Conservation (phyloP, 2,888 invertebrate species). For the Synanthedon vespiformis region DNA sequence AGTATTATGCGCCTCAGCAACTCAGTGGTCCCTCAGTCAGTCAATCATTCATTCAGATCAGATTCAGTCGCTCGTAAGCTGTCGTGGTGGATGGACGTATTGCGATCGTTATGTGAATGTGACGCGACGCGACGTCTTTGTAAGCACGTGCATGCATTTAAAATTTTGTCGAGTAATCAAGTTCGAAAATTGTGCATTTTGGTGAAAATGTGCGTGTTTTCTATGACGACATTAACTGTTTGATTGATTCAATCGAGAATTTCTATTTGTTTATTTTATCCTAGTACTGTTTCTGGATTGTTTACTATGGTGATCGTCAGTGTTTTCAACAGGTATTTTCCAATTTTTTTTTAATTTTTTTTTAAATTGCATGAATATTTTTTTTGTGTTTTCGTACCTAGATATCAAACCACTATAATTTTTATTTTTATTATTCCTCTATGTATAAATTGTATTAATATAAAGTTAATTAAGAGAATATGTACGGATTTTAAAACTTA, state of each 20-base stretch:
- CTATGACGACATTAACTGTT: slow-evolving; percentile 25
- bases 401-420: too few relatives aligned
- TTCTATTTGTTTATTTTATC: slow-evolving; percentile 12
- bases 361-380: too few relatives aligned
- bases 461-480: too few relatives aligned
- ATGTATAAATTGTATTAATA: too few relatives aligned
- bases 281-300: slow-evolving; percentile 32
- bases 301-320: slow-evolving; percentile 67
- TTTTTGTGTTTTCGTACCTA: too few relatives aligned
- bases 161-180: slow-evolving; percentile 5
- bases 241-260: slow-evolving; percentile 34
- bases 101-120: slow-evolving; percentile 21
- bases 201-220: slow-evolving; percentile 51
- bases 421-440: too few relatives aligned
- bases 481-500: too few relatives aligned
- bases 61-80: slow-evolving; percentile 38
- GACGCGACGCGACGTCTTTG: slow-evolving; percentile 10
- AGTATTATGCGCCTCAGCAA: slow-evolving; percentile 7
- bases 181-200: slow-evolving; percentile 33
- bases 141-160: slow-evolving; percentile 20
- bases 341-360: too few relatives aligned
- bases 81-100: slow-evolving; percentile 27
- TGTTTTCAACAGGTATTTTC: slow-evolving; percentile 58
- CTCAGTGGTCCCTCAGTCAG: slow-evolving; percentile 5
- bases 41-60: slow-evolving; percentile 17